Conservation (phyloP, 2,888 invertebrate genomes). For the Andrena bicolor region DNA sequence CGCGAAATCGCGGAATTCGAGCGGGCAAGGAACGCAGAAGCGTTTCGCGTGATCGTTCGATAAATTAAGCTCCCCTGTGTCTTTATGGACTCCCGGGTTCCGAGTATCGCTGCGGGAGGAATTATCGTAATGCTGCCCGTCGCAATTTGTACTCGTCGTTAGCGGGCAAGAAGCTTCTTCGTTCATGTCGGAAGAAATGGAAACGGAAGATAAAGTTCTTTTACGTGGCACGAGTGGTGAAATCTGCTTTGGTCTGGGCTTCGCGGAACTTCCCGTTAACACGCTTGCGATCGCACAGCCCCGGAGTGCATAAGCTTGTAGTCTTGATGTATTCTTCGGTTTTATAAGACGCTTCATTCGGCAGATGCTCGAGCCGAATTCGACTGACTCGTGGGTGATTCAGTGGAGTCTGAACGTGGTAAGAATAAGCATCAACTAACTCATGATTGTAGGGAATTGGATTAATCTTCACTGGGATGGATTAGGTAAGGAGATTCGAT, state of each 20-base stretch:
- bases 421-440: too few relatives aligned
- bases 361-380: too few relatives aligned
- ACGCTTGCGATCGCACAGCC: too few relatives aligned
- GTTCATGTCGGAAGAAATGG: conserved; percentile 29
- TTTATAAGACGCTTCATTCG: too few relatives aligned
- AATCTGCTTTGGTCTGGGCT: too few relatives aligned
- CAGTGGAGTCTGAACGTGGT: too few relatives aligned
- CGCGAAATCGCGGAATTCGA: conserved; percentile 44
- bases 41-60: conserved; percentile 56
- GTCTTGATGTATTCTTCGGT: too few relatives aligned
- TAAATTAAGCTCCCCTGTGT: conserved; percentile 55
- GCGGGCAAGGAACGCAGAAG: conserved; percentile 47
- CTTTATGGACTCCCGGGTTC: conserved; percentile 52
- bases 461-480: not conserved
- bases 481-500: not conserved
- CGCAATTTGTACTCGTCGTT: conserved; percentile 46
- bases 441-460: not conserved
- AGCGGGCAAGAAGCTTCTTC: conserved; percentile 11
- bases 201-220: not conserved
- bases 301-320: too few relatives aligned
- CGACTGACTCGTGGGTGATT: too few relatives aligned
- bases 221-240: not conserved
- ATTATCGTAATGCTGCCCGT: conserved; percentile 52
- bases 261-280: too few relatives aligned
- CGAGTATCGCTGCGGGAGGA: conserved; percentile 46